These are phyloP conservation scores for Dolichoris vasculosae DNA, from an alignment of 1,140 invertebrate genomes.

Conservation along the genomic window DNA sequence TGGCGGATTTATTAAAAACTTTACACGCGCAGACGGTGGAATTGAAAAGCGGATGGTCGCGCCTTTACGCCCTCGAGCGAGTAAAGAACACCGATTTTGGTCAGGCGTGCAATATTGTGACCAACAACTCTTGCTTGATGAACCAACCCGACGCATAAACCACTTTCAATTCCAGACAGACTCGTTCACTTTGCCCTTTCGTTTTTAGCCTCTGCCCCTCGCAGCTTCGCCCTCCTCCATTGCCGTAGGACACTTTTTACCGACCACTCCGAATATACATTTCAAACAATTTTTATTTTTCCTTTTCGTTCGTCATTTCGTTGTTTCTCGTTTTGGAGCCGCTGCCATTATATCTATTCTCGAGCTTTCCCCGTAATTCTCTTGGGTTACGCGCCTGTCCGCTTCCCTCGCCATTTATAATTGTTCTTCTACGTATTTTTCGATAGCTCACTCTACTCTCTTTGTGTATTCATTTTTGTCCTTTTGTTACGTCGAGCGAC, in stretches of 20 bases:
- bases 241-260: not conserved
- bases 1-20: conserved; percentile 35
- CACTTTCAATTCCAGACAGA: conserved; percentile 49
- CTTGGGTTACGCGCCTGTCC: conserved; percentile 5
- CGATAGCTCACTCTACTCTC: conserved; percentile 50
- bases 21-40: not conserved
- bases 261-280: not conserved
- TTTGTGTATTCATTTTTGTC: conserved; percentile 25
- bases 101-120: conserved; percentile 15
- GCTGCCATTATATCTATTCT: conserved; percentile 45
- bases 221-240: not conserved
- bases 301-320: conserved; percentile 42
- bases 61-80: not conserved
- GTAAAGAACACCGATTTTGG: conserved; percentile 9
- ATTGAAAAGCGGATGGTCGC: conserved; percentile 5
- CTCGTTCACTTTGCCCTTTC: not conserved
- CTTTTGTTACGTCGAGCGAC: not conserved
- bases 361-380: conserved; percentile 45
- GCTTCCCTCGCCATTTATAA: conserved; percentile 48
- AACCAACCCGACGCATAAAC: conserved; percentile 63
- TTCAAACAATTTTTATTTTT: conserved; percentile 46
- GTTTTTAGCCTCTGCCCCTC: not conserved
- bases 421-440: conserved; percentile 47
- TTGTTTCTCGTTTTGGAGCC: not conserved
- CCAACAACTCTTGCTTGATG: conserved; percentile 57